Evolutionary conservation across 2,113 vertebrate genomes (phyloP).

Genomic region (Neogale vison): DNA sequence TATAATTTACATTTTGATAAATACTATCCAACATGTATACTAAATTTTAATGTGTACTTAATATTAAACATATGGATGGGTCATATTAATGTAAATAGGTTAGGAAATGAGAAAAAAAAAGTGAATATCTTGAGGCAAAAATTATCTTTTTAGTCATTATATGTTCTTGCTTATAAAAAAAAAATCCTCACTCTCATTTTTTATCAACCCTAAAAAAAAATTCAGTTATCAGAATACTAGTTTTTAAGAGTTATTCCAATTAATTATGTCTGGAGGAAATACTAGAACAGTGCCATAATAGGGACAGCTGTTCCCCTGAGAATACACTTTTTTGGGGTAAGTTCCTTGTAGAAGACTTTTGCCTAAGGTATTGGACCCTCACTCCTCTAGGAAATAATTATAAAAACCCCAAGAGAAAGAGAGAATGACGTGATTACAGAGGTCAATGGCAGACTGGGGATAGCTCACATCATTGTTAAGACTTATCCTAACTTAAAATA

Average conservation of each 20-base stretch:
- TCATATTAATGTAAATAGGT: background rate
- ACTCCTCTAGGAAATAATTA: background rate
- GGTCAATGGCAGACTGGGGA: background rate
- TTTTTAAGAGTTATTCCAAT: background rate
- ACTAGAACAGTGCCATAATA: background rate
- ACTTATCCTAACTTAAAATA: constrained; percentile 6
- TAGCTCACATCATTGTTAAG: background rate
- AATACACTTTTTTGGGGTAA: background rate
- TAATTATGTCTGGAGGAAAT: constrained; percentile 26
- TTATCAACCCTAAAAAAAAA: background rate
- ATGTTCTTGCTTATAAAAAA: background rate
- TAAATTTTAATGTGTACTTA: background rate
- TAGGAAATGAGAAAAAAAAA: background rate
- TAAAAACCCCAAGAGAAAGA: background rate
- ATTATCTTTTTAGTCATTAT: background rate
- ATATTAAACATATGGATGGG: background rate
- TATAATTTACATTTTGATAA: background rate
- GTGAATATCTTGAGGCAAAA: background rate
- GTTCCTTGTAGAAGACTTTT: background rate
- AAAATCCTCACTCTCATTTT: background rate
- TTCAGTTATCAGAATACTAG: background rate
- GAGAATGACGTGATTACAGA: background rate
- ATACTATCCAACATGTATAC: background rate
- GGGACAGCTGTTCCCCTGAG: background rate
- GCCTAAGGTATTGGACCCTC: background rate